Conservation (phyloP, 2,113 vertebrate species). For the Serilophus lunatus region DNA sequence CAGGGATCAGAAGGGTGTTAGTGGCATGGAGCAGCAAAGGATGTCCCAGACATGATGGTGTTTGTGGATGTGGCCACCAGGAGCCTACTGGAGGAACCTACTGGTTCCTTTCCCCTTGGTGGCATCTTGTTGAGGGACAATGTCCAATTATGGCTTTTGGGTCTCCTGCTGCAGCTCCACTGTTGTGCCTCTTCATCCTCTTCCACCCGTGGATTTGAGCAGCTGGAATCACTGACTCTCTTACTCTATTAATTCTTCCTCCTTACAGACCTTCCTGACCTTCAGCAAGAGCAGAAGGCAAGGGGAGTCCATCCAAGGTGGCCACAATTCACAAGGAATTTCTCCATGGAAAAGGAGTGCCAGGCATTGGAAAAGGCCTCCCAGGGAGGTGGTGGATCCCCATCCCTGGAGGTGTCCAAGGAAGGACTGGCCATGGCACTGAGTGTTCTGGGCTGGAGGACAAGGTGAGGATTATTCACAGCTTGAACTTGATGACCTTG, state of each 20-base stretch:
- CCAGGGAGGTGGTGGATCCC: background rate
- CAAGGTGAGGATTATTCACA: rapidly evolving
- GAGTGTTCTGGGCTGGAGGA: background rate
- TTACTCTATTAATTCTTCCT: background rate
- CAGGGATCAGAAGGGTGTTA: background rate
- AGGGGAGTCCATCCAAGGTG: background rate
- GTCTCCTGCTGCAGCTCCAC: background rate
- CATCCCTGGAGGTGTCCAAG: background rate
- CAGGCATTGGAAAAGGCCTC: background rate
- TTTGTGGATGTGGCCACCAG: background rate
- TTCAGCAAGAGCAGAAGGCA: background rate
- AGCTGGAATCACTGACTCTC: background rate
- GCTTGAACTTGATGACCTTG: rapidly evolving
- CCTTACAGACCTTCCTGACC: background rate
- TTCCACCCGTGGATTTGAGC: rapidly evolving
- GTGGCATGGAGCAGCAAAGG: background rate
- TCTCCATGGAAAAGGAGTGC: background rate
- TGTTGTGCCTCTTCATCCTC: background rate
- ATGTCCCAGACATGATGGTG: rapidly evolving
- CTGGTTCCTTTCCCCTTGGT: background rate
- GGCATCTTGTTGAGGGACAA: rapidly evolving
- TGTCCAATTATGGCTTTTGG: background rate
- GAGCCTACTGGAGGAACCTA: background rate
- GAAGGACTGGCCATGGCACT: background rate
- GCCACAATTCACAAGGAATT: background rate